Percentiles rank a stretch among this genome's conserved stretches.
Evolutionary conservation across 2,797 vertebrate species (phyloP).

Genomic region (Columba guinea): DNA sequence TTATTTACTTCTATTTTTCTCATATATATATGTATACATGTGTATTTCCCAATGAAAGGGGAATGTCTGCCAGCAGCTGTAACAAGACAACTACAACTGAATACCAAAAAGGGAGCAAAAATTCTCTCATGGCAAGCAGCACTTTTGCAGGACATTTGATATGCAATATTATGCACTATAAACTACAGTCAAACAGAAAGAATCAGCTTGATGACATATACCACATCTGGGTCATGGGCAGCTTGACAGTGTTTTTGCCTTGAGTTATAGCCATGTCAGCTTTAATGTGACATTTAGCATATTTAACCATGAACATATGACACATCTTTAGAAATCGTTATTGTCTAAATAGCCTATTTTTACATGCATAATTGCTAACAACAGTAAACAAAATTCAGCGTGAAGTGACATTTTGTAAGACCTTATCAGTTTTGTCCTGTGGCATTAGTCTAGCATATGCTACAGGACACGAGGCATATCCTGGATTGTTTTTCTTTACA

Average conservation of each 20-base stretch:
- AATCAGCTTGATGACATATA: conserved; percentile 51
- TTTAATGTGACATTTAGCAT: conserved; percentile 61
- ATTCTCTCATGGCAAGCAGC: not conserved
- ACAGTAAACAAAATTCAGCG: conserved; percentile 41
- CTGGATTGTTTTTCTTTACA: not conserved
- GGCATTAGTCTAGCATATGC: conserved; percentile 18
- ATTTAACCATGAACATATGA: conserved; percentile 57
- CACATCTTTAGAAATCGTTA: conserved; percentile 30
- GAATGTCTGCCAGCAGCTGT: not conserved
- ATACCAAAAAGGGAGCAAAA: not conserved
- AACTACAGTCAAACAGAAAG: conserved; percentile 35
- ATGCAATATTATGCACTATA: not conserved
- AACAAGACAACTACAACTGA: not conserved
- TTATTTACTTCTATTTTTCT: not conserved
- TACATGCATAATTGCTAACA: conserved; percentile 42
- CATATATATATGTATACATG: not conserved
- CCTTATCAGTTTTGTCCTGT: conserved; percentile 45
- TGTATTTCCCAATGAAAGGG: not conserved
- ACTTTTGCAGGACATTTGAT: conserved; percentile 33
- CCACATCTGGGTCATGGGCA: conserved; percentile 37
- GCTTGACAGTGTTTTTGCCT: conserved; percentile 47
- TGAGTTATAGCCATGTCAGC: conserved; percentile 29
- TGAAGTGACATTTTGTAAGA: conserved; percentile 54
- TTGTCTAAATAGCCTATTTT: conserved; percentile 48
- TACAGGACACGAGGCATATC: not conserved